These are phyloP conservation scores for Balearica regulorum DNA, from an alignment of 2,797 vertebrate genomes.

Conservation along the genomic window DNA sequence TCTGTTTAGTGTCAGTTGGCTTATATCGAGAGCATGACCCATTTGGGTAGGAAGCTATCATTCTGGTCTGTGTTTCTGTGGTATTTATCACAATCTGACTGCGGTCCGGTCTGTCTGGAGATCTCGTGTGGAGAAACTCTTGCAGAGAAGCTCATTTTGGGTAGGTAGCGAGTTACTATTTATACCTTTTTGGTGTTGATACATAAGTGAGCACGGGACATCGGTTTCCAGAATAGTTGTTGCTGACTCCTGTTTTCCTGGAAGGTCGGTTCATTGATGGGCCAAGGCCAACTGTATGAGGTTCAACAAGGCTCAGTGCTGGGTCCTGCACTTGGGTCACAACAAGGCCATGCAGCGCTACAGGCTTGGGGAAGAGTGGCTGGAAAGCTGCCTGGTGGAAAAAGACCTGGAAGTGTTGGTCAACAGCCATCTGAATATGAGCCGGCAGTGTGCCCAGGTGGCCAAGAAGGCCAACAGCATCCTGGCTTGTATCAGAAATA, in stretches of 20 bases:
- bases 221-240: neutral
- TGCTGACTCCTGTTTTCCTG: neutral
- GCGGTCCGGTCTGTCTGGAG: neutral
- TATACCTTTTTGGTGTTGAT: neutral
- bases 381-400: too few relatives aligned
- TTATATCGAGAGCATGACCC: neutral
- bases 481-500: too few relatives aligned
- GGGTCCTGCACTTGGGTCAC: too few relatives aligned
- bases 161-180: neutral
- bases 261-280: neutral
- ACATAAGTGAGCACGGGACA: fast-evolving
- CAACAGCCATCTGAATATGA: too few relatives aligned
- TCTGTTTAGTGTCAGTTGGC: neutral
- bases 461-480: too few relatives aligned
- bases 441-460: too few relatives aligned
- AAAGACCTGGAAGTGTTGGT: too few relatives aligned
- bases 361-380: too few relatives aligned
- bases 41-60: neutral
- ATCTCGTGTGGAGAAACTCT: neutral
- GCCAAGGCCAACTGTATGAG: too few relatives aligned
- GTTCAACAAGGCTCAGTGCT: too few relatives aligned
- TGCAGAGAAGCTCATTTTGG: neutral
- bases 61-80: neutral
- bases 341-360: too few relatives aligned
- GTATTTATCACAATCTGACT: neutral